phyloP scores from a whole-genome alignment of 2,797 vertebrate species.

The Varecia variegata region DNA sequence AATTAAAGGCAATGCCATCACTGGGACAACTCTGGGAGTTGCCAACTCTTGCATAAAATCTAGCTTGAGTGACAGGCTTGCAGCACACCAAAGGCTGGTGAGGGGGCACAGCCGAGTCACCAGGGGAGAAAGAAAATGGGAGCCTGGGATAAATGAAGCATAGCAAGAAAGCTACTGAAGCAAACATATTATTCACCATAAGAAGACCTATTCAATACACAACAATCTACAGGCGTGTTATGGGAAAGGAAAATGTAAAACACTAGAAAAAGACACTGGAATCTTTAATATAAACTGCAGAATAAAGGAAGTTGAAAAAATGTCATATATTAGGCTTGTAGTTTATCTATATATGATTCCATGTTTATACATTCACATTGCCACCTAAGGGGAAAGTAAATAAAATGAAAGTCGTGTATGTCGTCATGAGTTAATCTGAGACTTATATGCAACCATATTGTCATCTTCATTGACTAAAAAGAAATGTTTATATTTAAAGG shows the following conservation, averaged over 20 bases:
- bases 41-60: conserved; percentile 35
- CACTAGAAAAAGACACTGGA: conserved; percentile 64
- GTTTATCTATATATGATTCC: background rate
- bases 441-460: background rate
- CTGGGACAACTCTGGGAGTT: background rate
- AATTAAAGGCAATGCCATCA: background rate
- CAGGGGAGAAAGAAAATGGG: conserved; percentile 71
- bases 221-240: conserved; percentile 45
- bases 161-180: conserved; percentile 67
- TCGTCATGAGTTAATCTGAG: background rate
- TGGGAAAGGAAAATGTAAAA: conserved; percentile 55
- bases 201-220: conserved; percentile 75
- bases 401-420: background rate
- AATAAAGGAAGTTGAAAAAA: conserved; percentile 50
- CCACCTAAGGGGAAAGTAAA: background rate
- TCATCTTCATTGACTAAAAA: background rate
- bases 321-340: background rate
- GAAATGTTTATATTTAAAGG: background rate
- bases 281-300: conserved; percentile 24
- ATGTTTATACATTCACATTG: background rate
- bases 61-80: conserved; percentile 59
- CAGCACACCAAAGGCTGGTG: conserved; percentile 1
- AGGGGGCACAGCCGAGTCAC: conserved; percentile 49
- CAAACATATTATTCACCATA: conserved; percentile 68
- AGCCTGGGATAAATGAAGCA: conserved; percentile 75